phyloP scores from a whole-genome alignment of 2,888 invertebrate genomes.

The Synanthedon vespiformis region DNA sequence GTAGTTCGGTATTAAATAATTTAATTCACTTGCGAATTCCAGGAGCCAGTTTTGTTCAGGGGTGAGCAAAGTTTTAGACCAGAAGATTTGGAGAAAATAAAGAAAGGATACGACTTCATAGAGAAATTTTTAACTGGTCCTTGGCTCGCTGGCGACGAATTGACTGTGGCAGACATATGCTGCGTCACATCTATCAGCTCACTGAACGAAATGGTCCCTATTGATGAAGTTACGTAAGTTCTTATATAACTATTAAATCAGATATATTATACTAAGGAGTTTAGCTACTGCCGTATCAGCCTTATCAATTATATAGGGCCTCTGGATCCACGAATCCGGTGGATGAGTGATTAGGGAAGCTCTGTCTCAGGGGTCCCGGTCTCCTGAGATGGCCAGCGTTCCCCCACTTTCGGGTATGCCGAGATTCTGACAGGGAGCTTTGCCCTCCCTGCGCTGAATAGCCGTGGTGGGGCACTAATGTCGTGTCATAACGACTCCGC shows the following conservation, averaged over 20 bases:
- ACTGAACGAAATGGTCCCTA: conserved; percentile 31
- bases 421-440: no score
- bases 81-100: conserved; percentile 26
- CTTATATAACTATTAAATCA: background rate
- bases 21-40: background rate
- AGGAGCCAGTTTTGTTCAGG: conserved; percentile 28
- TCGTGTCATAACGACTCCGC: no score
- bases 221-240: conserved; percentile 32
- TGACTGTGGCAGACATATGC: conserved; percentile 74
- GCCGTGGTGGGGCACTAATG: no score
- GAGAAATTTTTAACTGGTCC: conserved; percentile 62
- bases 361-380: no score
- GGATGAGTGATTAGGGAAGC: no score
- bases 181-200: conserved; percentile 64
- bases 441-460: no score
- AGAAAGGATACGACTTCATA: conserved; percentile 30
- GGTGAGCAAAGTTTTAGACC: conserved; percentile 20
- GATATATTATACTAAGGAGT: background rate
- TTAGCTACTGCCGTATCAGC: background rate
- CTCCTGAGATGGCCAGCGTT: no score
- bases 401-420: no score
- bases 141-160: conserved; percentile 68
- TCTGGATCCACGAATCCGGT: no score
- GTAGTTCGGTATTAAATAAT: background rate
- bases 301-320: no score